Base-by-base conservation (phyloP, 2,113 vertebrate species). In the Craseonycteris thonglongyai region DNA sequence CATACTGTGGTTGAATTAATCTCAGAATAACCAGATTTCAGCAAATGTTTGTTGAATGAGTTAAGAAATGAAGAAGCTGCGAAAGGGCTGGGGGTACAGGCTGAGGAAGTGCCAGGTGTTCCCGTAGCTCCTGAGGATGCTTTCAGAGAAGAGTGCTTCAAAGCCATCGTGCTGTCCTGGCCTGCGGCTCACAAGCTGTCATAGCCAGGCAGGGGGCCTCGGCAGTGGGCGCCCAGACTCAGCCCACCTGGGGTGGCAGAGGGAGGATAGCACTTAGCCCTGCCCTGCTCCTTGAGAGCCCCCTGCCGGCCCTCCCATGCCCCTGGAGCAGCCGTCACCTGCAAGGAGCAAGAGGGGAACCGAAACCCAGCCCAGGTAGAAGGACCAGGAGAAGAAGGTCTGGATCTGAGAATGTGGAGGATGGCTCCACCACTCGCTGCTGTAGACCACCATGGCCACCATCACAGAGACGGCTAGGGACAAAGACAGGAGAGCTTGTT, bases 341-440 rank as follows among this genome's bases (percentile, higher is more conserved):
- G 97, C 3, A 6, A 61, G 72, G 47, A 93, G 22, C 3, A 68
- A 93, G 24, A 97, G 35, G 8, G 61, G 0, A 0, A 15, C 4
- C 0, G 97, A 93, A 75, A 74, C 38, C 97, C 97, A 97, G 76
- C 96, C 97, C 76, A 97, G 71, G 94, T 96, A 95, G 91, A 97
- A 97, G 49, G 97, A 97, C 97, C 97, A 97, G 72, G 71, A 47
- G 56, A 97, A 97, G 91, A 38, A 91, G 7, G 42, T 9, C 66
- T 97, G 96, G 89, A 93, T 12, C 14, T 96, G 89, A 22, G 89
- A 0, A 0, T 33, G 0, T 5, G 0, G 2, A 5, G 15, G 5
- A 66, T 96, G 74, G 11, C 1, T 12, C 96, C 92, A 97, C 28
- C 79, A 69, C 6, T 92, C 54, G 0, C 56, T 42, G 11, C 95